Percentiles rank a stretch among this genome's conserved stretches.
phyloP scores from a whole-genome alignment of 2,797 vertebrate species.

The Amazona ochrocephala region DNA sequence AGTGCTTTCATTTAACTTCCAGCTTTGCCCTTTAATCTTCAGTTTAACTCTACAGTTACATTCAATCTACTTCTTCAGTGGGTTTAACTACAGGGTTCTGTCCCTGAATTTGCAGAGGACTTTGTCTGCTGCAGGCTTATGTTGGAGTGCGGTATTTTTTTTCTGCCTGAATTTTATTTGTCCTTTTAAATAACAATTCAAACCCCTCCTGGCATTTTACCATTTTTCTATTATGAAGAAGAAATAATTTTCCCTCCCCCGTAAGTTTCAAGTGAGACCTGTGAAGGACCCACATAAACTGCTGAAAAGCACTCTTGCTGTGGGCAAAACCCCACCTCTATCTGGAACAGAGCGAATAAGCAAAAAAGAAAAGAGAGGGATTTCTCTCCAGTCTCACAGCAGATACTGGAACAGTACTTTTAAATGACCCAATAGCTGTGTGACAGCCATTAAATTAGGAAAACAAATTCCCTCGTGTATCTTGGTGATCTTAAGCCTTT shows the following conservation, averaged over 20 bases:
- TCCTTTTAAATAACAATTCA: not conserved
- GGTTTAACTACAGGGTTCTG: not conserved
- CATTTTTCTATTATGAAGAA: not conserved
- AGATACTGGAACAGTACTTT: not conserved
- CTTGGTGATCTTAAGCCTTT: not conserved
- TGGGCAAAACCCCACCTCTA: not conserved
- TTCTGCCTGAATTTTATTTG: not conserved
- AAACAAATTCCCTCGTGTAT: not conserved
- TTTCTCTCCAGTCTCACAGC: not conserved
- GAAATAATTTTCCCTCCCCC: not conserved
- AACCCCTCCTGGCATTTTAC: not conserved
- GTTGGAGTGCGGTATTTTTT: not conserved
- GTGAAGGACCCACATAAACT: not conserved
- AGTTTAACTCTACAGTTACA: not conserved
- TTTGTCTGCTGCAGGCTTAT: not conserved
- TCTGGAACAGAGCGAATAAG: not conserved
- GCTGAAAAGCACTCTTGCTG: not conserved
- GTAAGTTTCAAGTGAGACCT: not conserved
- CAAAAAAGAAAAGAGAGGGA: not conserved
- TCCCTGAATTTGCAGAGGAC: not conserved
- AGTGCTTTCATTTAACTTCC: slow-evolving; percentile 1
- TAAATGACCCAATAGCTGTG: not conserved
- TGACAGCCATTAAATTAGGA: not conserved
- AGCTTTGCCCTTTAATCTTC: not conserved
- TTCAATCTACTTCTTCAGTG: not conserved